Conservation (phyloP, 2,888 invertebrate genomes). For the Heliconius hortense region DNA sequence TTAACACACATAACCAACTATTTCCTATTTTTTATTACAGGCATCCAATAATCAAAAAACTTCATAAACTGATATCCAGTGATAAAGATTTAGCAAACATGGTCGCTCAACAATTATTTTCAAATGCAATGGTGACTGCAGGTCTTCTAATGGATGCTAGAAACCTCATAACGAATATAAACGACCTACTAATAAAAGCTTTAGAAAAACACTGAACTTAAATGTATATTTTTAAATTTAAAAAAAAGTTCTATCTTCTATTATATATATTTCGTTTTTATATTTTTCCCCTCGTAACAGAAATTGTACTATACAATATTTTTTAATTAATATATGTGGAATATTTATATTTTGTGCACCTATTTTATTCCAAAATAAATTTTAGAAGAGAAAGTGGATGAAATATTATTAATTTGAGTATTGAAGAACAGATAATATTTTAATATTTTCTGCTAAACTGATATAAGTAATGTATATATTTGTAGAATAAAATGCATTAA, state of each 20-base stretch:
- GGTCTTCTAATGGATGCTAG: constrained; percentile 96
- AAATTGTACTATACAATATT: too few species aligned
- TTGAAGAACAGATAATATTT: too few species aligned
- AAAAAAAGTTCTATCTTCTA: not conserved
- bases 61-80: constrained; percentile 86
- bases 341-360: too few species aligned
- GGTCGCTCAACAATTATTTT: constrained; percentile 93
- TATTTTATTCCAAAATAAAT: too few species aligned
- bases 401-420: too few species aligned
- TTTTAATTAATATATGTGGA: too few species aligned
- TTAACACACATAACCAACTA: not conserved
- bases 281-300: not conserved
- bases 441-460: too few species aligned
- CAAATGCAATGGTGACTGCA: constrained; percentile 97
- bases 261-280: not conserved
- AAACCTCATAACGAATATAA: constrained; percentile 91
- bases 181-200: constrained; percentile 90
- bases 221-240: not conserved
- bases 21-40: constrained; percentile 67
- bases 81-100: constrained; percentile 92
- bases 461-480: too few species aligned
- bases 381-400: too few species aligned
- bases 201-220: constrained; percentile 85
- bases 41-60: constrained; percentile 94
- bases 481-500: too few species aligned